Evolutionary conservation across 2,888 invertebrate genomes (phyloP).

Genomic region (Stenichneumon culpator): DNA sequence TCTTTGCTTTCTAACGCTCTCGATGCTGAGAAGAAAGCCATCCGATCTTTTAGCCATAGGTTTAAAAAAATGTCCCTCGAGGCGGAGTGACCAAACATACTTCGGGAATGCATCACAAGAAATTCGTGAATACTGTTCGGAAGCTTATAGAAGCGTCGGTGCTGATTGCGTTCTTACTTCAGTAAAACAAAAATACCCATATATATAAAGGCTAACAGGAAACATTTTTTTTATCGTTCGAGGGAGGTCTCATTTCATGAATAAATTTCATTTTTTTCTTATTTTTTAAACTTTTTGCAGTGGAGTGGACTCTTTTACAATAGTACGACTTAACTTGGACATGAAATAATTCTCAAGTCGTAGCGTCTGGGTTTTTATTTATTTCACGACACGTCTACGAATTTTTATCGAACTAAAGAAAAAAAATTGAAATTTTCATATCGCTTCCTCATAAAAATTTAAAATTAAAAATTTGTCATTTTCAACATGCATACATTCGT

Average conservation of each 20-base stretch:
- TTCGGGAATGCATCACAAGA: constrained; percentile 40
- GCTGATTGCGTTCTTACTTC: not conserved
- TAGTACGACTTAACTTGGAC: not conserved
- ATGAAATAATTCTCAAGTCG: not conserved
- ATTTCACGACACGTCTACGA: not conserved
- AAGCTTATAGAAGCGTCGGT: not conserved
- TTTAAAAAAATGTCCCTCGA: constrained; percentile 27
- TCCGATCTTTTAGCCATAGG: constrained; percentile 52
- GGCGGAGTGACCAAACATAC: constrained; percentile 30
- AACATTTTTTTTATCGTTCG: not conserved
- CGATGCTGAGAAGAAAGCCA: constrained; percentile 57
- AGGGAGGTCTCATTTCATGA: not conserved
- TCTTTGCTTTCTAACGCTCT: constrained; percentile 28
- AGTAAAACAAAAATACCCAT: not conserved
- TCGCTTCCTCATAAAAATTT: too few species aligned
- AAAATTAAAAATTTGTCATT: too few species aligned
- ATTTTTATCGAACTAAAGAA: not conserved
- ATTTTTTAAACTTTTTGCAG: not conserved
- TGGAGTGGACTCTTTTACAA: not conserved
- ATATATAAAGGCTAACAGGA: not conserved
- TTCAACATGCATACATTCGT: too few species aligned
- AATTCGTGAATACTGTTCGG: constrained; percentile 36
- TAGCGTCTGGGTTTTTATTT: not conserved
- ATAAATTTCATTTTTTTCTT: not conserved
- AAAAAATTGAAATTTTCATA: not conserved